Conservation (phyloP, 2,113 vertebrate genomes). For the Capricornis sumatraensis region DNA sequence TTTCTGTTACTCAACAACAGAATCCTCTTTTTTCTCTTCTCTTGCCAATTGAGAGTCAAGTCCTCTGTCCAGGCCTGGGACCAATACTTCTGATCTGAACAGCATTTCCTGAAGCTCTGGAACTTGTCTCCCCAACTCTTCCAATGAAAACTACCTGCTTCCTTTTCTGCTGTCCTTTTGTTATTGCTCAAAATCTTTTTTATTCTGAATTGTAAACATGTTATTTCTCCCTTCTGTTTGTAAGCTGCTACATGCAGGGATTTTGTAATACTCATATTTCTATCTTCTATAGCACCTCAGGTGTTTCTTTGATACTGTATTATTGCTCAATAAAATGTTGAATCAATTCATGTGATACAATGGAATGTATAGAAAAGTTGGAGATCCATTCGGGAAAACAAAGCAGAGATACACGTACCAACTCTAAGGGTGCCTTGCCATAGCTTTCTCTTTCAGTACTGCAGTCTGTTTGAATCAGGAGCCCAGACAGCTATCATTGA, state of each 20-base stretch:
- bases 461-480: background rate
- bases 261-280: background rate
- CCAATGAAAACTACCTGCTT: background rate
- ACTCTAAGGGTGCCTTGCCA: rapidly evolving
- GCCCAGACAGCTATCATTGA: background rate
- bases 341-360: background rate
- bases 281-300: background rate
- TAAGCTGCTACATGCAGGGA: background rate
- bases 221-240: background rate
- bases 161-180: background rate
- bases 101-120: background rate
- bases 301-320: background rate
- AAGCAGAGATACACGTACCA: background rate
- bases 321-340: background rate
- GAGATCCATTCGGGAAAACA: background rate
- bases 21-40: background rate
- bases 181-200: background rate
- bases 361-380: background rate
- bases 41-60: background rate
- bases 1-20: background rate
- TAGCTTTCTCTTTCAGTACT: background rate
- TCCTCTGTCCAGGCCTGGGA: background rate
- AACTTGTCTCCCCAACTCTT: background rate
- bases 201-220: background rate
- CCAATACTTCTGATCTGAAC: background rate